These are phyloP conservation scores for Zophobas morio DNA, from an alignment of 1,140 invertebrate genomes.

Conservation along the genomic window DNA sequence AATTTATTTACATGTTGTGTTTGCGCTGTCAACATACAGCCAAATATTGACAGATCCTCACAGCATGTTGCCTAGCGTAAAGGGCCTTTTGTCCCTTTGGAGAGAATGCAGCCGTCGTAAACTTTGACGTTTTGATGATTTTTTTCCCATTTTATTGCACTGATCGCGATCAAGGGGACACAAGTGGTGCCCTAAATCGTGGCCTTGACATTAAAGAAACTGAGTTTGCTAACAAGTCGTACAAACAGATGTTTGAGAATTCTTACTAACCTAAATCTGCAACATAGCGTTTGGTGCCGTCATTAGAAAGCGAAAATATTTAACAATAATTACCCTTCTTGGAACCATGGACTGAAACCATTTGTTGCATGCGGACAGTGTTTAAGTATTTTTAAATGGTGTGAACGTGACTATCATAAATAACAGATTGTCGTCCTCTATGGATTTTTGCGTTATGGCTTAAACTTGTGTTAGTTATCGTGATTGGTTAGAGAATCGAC, in stretches of 20 bases:
- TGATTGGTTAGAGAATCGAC: too few relatives aligned
- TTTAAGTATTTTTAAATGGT: slow-evolving; percentile 26
- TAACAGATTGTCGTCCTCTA: background rate
- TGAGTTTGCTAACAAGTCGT: slow-evolving; percentile 37
- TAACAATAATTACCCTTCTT: slow-evolving; percentile 64
- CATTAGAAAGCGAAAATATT: slow-evolving; percentile 65
- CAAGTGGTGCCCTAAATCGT: slow-evolving; percentile 26
- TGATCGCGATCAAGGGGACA: slow-evolving; percentile 2
- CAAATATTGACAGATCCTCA: slow-evolving; percentile 42
- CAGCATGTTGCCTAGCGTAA: slow-evolving; percentile 6
- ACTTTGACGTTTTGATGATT: slow-evolving; percentile 23
- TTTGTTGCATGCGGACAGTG: slow-evolving; percentile 22
- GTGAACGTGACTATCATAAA: slow-evolving; percentile 29
- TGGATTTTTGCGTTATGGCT: background rate
- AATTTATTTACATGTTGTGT: slow-evolving; percentile 35
- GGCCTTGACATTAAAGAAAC: slow-evolving; percentile 48
- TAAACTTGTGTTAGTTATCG: too few relatives aligned
- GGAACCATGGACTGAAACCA: slow-evolving; percentile 54
- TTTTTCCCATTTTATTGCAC: slow-evolving; percentile 14
- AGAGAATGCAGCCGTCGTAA: slow-evolving; percentile 3
- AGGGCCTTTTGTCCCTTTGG: slow-evolving; percentile 2
- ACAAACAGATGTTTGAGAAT: slow-evolving; percentile 40
- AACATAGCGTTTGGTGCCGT: slow-evolving; percentile 51
- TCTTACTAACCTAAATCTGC: slow-evolving; percentile 60
- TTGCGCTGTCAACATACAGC: slow-evolving; percentile 31